A percentile compares a stretch with the other conserved stretches of the same genome.
Evolutionary conservation across 2,888 invertebrate species (phyloP).

Genomic region (Campoplex nolae): DNA sequence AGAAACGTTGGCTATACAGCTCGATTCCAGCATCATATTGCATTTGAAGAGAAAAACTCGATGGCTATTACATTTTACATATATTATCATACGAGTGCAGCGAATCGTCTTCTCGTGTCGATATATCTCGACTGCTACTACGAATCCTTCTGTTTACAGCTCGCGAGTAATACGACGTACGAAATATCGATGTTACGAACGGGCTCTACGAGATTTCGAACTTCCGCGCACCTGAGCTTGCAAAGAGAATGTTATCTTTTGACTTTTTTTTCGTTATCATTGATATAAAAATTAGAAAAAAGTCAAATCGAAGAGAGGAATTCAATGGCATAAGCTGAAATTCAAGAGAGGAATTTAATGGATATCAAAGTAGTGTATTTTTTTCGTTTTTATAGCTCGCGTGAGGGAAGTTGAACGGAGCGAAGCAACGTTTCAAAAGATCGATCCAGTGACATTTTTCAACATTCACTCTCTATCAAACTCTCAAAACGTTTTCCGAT

Average conservation of each 20-base stretch:
- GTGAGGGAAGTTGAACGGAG: background rate
- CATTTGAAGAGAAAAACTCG: background rate
- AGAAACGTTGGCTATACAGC: background rate
- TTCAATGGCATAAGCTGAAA: background rate
- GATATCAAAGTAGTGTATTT: background rate
- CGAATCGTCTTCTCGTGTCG: background rate
- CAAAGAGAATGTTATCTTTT: background rate
- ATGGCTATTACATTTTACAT: conserved; percentile 7
- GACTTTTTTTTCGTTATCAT: background rate
- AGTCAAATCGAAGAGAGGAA: background rate
- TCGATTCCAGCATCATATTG: background rate
- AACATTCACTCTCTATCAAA: conserved; percentile 16
- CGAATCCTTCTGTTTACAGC: background rate
- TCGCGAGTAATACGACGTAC: background rate
- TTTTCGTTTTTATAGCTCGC: background rate
- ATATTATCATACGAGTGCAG: background rate
- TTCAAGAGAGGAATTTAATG: background rate
- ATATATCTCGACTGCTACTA: background rate
- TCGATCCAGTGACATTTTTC: conserved; percentile 28
- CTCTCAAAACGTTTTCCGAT: conserved; percentile 41
- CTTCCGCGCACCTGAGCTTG: background rate
- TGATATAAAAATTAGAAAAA: background rate
- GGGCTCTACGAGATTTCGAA: background rate
- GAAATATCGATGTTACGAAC: background rate
- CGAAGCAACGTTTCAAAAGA: background rate